Conservation (phyloP, 2,888 invertebrate species). For the Leptarthrus brevirostris region DNA sequence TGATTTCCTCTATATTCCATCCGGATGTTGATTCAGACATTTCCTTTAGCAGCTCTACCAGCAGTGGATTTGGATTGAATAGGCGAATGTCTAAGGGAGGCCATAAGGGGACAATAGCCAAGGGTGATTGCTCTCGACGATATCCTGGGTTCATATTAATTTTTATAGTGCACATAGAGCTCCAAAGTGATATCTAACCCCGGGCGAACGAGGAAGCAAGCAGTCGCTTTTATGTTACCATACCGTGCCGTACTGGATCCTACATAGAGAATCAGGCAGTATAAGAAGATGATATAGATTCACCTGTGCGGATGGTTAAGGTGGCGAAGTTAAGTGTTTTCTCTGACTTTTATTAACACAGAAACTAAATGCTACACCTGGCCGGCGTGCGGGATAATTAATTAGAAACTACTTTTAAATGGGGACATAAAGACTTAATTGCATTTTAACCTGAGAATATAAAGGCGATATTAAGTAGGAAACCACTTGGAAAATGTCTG, state of each 20-base stretch:
- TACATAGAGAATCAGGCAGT: no score
- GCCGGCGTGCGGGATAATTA: conserved; percentile 11
- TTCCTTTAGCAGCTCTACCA: neutral
- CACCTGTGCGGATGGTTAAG: conserved; percentile 5
- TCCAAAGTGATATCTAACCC: neutral
- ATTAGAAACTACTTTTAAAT: conserved; percentile 28
- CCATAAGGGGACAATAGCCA: neutral
- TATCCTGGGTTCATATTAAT: conserved; percentile 8
- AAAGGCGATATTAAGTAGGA: neutral
- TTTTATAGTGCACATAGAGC: neutral
- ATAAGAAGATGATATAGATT: no score
- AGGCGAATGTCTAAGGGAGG: no score
- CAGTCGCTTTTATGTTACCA: conserved; percentile 16
- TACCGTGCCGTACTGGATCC: no score
- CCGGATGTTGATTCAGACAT: conserved; percentile 41
- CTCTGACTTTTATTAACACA: conserved; percentile 34
- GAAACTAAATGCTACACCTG: neutral
- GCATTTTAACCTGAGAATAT: neutral
- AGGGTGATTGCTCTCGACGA: neutral
- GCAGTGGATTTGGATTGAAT: no score
- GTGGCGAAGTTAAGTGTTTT: conserved; percentile 30
- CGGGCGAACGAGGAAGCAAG: conserved; percentile 10
- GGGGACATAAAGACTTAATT: neutral
- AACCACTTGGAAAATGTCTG: neutral
- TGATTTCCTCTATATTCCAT: conserved; percentile 21